Conservation (phyloP, 2,113 vertebrate species). For the Apodemus speciosus region DNA sequence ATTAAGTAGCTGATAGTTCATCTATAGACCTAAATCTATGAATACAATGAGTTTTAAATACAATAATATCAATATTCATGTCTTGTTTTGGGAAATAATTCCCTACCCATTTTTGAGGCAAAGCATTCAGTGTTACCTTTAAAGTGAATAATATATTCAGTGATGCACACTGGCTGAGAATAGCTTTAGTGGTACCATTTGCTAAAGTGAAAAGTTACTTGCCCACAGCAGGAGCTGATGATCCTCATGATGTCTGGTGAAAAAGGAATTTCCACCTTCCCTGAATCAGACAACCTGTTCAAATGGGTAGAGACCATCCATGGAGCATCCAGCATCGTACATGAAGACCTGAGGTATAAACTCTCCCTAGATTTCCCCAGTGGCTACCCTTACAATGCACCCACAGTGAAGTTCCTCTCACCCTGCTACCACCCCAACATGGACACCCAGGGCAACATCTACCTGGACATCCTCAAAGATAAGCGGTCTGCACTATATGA, state of each 20-base stretch:
- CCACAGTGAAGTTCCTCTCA: conserved; percentile 92
- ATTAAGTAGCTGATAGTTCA: background rate
- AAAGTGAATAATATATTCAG: background rate
- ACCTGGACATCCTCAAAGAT: conserved; percentile 97
- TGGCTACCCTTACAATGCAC: conserved; percentile 94
- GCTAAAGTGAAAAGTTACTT: background rate
- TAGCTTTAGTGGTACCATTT: background rate
- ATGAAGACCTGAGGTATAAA: conserved; percentile 93
- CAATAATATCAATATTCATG: background rate
- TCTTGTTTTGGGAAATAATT: background rate
- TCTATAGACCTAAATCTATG: background rate
- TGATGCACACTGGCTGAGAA: background rate
- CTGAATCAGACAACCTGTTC: too few species aligned
- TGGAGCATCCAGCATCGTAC: conserved; percentile 78
- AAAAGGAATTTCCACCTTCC: too few species aligned
- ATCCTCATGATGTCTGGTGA: too few species aligned
- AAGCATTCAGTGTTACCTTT: background rate
- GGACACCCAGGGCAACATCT: conserved; percentile 95
- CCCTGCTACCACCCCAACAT: conserved; percentile 97
- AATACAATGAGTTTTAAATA: background rate
- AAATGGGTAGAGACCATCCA: too few species aligned
- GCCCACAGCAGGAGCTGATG: too few species aligned
- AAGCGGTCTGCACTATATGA: conserved; percentile 97
- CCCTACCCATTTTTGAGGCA: background rate
- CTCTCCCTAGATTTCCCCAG: conserved; percentile 96